Percentiles rank a stretch among this genome's conserved stretches.
phyloP scores from a whole-genome alignment of 2,888 invertebrate species.

The Lingula anatina region DNA sequence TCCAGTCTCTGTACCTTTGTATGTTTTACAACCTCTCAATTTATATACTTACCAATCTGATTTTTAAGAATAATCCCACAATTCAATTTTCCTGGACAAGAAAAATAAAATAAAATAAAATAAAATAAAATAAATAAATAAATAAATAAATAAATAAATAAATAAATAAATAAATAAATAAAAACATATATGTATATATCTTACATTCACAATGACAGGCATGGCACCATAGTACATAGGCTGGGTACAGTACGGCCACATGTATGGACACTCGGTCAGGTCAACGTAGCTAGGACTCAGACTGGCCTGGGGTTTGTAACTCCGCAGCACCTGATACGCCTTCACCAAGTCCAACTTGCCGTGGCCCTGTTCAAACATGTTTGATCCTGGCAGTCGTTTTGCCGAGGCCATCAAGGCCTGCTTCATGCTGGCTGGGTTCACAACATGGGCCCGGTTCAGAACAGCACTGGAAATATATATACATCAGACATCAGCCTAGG shows the following conservation, averaged over 20 bases:
- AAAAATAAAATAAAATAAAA: too few species aligned
- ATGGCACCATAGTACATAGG: constrained; percentile 82
- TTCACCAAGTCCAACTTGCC: constrained; percentile 86
- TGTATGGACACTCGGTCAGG: constrained; percentile 89
- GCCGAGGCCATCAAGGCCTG: constrained; percentile 92
- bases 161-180: too few species aligned
- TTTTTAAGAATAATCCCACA: too few species aligned
- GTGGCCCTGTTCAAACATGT: constrained; percentile 97
- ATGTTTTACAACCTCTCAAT: too few species aligned
- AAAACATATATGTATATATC: constrained; percentile 4
- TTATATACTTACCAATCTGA: too few species aligned
- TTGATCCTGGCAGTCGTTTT: constrained; percentile 69
- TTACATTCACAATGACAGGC: constrained; percentile 80
- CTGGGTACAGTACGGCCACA: constrained; percentile 98
- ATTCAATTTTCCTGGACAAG: too few species aligned
- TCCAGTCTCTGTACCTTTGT: too few species aligned
- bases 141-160: too few species aligned
- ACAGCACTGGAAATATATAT: constrained; percentile 52
- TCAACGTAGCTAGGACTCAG: constrained; percentile 76
- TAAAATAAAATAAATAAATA: too few species aligned
- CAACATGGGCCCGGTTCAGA: constrained; percentile 46
- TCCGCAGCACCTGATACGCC: constrained; percentile 67
- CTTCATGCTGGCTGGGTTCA: constrained; percentile 89
- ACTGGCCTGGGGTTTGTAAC: constrained; percentile 67
- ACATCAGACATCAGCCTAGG: too few species aligned